A percentile compares a stretch with the other conserved stretches of the same genome.
Evolutionary conservation across 1,140 invertebrate species (phyloP).

Genomic region (Drosophila mauritiana): DNA sequence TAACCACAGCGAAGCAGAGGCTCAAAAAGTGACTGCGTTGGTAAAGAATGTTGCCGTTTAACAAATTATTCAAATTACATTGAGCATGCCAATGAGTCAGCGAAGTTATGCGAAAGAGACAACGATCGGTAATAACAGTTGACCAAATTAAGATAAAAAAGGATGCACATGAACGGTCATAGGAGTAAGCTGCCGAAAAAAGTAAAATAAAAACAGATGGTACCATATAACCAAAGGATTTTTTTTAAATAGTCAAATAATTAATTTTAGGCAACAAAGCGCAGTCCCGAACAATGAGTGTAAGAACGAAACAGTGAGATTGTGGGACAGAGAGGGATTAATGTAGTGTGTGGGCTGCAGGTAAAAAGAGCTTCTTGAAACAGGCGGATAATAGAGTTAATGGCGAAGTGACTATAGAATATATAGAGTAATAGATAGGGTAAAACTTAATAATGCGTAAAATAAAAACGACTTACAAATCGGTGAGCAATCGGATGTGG

Average conservation of each 20-base stretch:
- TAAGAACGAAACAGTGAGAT: slow-evolving; percentile 34
- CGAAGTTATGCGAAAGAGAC: slow-evolving; percentile 60
- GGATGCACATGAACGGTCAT: slow-evolving; percentile 15
- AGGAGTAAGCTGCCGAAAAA: neutral
- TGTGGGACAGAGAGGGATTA: slow-evolving; percentile 14
- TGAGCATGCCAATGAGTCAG: slow-evolving; percentile 58
- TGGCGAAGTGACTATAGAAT: slow-evolving; percentile 11
- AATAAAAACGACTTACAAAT: slow-evolving; percentile 57
- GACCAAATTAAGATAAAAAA: slow-evolving; percentile 42
- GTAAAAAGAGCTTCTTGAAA: slow-evolving; percentile 40
- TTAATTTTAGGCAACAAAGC: slow-evolving; percentile 39
- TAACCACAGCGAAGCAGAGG: slow-evolving; percentile 3
- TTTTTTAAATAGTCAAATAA: slow-evolving; percentile 1
- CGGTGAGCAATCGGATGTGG: neutral
- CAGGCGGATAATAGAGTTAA: slow-evolving; percentile 23
- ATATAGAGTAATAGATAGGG: slow-evolving; percentile 22
- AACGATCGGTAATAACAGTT: slow-evolving; percentile 44
- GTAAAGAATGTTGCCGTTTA: slow-evolving; percentile 6
- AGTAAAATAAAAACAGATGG: no score
- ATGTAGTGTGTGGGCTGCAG: slow-evolving; percentile 42
- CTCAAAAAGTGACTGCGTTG: neutral
- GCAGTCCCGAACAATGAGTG: slow-evolving; percentile 63
- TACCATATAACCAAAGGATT: neutral
- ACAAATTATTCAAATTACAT: slow-evolving; percentile 46
- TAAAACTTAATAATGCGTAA: neutral